A percentile compares a stretch with the other conserved stretches of the same genome.
Evolutionary conservation across 2,797 vertebrate species (phyloP).

Genomic region (Eutrigla gurnardus): DNA sequence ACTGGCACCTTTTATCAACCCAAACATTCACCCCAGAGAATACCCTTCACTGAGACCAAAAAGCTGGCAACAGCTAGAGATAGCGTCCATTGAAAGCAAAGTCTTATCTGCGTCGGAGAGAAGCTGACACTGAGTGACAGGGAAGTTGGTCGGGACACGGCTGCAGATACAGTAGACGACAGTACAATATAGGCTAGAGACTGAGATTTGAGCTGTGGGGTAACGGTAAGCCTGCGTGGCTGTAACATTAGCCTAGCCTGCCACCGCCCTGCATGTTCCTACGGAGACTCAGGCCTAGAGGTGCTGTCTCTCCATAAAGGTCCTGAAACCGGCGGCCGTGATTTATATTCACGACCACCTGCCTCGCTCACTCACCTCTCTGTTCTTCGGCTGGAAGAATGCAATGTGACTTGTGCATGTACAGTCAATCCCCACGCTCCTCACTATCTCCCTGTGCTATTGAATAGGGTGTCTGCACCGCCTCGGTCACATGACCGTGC

Average conservation of each 20-base stretch:
- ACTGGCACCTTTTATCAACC: slow-evolving; percentile 72
- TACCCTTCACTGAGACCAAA: slow-evolving; percentile 80
- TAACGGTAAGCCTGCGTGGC: slow-evolving; percentile 33
- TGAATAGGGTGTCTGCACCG: slow-evolving; percentile 61
- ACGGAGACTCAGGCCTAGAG: slow-evolving; percentile 47
- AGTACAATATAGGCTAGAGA: slow-evolving; percentile 11
- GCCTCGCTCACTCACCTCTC: slow-evolving; percentile 60
- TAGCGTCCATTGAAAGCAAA: slow-evolving; percentile 62
- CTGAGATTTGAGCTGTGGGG: slow-evolving; percentile 16
- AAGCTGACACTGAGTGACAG: slow-evolving; percentile 76
- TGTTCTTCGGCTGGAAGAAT: slow-evolving; percentile 75
- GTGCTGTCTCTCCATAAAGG: slow-evolving; percentile 57
- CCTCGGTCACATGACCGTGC: slow-evolving; percentile 68
- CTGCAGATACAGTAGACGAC: slow-evolving; percentile 57
- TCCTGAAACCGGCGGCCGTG: slow-evolving; percentile 50
- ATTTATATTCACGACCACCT: slow-evolving; percentile 80
- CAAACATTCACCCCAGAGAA: slow-evolving; percentile 80
- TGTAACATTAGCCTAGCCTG: slow-evolving; percentile 31
- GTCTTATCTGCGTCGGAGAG: slow-evolving; percentile 61
- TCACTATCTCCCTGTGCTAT: slow-evolving; percentile 51
- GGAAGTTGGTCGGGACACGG: slow-evolving; percentile 64
- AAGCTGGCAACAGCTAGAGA: slow-evolving; percentile 58
- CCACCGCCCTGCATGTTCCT: slow-evolving; percentile 20
- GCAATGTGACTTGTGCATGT: slow-evolving; percentile 72
- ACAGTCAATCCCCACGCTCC: slow-evolving; percentile 59